These are phyloP conservation scores for Dryas iulia DNA, from an alignment of 1,140 invertebrate genomes.

Conservation along the genomic window DNA sequence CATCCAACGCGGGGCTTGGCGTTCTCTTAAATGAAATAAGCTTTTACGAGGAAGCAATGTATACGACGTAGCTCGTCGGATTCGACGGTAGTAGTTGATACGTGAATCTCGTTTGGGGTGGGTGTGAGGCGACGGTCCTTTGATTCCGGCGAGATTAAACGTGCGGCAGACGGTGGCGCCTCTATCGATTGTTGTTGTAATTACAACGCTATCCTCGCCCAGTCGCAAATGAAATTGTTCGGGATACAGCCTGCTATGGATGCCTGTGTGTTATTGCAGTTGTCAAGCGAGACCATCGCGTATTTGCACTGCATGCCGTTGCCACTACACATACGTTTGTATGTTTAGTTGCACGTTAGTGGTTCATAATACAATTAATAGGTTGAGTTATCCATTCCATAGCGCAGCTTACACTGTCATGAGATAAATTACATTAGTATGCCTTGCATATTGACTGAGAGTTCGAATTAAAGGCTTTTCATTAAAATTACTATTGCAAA, in stretches of 20 bases:
- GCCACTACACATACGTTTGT: conserved; percentile 25
- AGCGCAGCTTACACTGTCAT: conserved; percentile 7
- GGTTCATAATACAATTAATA: conserved; percentile 29
- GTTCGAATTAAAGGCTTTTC: not conserved
- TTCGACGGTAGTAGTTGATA: conserved; percentile 38
- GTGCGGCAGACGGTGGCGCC: conserved; percentile 79
- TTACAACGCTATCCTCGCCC: conserved; percentile 78
- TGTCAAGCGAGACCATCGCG: conserved; percentile 37
- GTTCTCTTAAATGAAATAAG: not conserved
- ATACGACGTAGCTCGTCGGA: conserved; percentile 23
- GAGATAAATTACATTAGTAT: conserved; percentile 2
- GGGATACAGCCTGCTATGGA: conserved; percentile 72
- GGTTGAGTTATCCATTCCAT: conserved; percentile 19
- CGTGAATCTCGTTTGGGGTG: conserved; percentile 56
- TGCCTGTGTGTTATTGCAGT: conserved; percentile 68
- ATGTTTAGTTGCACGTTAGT: conserved; percentile 30
- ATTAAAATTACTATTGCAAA: not conserved
- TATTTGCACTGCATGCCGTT: conserved; percentile 39
- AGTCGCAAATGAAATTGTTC: conserved; percentile 80
- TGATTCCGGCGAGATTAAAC: conserved; percentile 80
- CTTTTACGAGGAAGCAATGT: conserved; percentile 36
- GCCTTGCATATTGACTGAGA: not conserved
- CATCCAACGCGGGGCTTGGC: conserved; percentile 40
- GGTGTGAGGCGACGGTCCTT: conserved; percentile 77
- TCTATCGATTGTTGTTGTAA: conserved; percentile 80